A percentile compares a stretch with the other conserved stretches of the same genome.
Evolutionary conservation across 2,888 invertebrate species (phyloP).

Genomic region (Frankliniella intonsa): DNA sequence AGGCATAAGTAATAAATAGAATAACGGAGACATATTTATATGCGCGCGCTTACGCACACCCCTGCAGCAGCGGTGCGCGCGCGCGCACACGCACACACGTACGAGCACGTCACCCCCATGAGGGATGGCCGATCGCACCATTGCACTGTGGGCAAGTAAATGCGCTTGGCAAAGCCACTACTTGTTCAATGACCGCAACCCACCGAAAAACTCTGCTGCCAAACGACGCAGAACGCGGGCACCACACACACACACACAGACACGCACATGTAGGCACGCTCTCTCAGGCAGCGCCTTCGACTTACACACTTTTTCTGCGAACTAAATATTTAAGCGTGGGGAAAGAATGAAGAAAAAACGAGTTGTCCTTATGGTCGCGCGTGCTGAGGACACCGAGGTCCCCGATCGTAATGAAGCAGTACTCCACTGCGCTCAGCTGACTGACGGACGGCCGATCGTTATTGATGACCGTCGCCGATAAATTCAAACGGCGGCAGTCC

Average conservation of each 20-base stretch:
- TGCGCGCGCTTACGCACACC: not conserved
- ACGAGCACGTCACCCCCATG: not conserved
- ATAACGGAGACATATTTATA: constrained; percentile 5
- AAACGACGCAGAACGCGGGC: not conserved
- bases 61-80: not conserved
- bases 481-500: not conserved
- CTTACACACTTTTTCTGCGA: too few relatives aligned
- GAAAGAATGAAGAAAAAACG: too few relatives aligned
- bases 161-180: not conserved
- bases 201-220: not conserved
- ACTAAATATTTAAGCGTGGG: too few relatives aligned
- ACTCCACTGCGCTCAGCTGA: not conserved
- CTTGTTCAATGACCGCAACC: not conserved
- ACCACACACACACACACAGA: too few relatives aligned
- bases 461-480: not conserved
- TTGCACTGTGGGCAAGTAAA: not conserved
- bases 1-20: constrained; percentile 27
- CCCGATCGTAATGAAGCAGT: not conserved
- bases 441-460: not conserved
- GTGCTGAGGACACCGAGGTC: too few relatives aligned
- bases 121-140: constrained; percentile 4
- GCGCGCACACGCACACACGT: not conserved
- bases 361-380: too few relatives aligned
- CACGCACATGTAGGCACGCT: too few relatives aligned
- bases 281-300: too few relatives aligned